These are phyloP conservation scores for Papilio glaucus DNA, from an alignment of 1,140 invertebrate species.

Conservation along the genomic window DNA sequence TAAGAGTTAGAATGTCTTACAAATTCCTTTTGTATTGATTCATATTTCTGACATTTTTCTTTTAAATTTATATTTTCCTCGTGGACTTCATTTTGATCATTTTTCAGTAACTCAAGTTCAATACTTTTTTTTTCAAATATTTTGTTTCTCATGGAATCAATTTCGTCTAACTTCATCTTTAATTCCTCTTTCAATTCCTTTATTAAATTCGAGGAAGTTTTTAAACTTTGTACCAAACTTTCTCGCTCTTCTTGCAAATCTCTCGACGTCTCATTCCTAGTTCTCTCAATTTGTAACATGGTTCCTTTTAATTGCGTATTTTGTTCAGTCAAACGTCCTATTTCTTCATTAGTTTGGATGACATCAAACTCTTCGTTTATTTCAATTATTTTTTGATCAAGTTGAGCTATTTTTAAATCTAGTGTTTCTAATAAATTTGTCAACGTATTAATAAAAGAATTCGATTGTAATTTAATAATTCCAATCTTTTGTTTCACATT, in stretches of 20 bases:
- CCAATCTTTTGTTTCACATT: slow-evolving; percentile 12
- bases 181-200: slow-evolving; percentile 55
- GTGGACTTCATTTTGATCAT: slow-evolving; percentile 54
- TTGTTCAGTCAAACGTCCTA: slow-evolving; percentile 52
- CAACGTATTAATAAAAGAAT: neutral
- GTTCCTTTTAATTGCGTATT: slow-evolving; percentile 53
- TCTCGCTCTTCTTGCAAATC: slow-evolving; percentile 53
- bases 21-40: slow-evolving; percentile 39
- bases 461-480: neutral
- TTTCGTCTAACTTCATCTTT: slow-evolving; percentile 52
- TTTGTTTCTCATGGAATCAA: slow-evolving; percentile 58
- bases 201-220: slow-evolving; percentile 50
- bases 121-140: slow-evolving; percentile 53
- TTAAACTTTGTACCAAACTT: slow-evolving; percentile 50
- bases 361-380: slow-evolving; percentile 41
- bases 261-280: slow-evolving; percentile 45
- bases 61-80: slow-evolving; percentile 56
- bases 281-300: slow-evolving; percentile 50
- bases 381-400: slow-evolving; percentile 26
- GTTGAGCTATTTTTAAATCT: slow-evolving; percentile 37
- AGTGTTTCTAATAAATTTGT: slow-evolving; percentile 36
- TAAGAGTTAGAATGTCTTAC: slow-evolving; percentile 19
- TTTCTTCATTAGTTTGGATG: slow-evolving; percentile 50
- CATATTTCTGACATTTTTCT: slow-evolving; percentile 42
- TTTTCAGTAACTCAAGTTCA: slow-evolving; percentile 55